phyloP scores from a whole-genome alignment of 2,888 invertebrate species.

The Alloscopus bannaensis region DNA sequence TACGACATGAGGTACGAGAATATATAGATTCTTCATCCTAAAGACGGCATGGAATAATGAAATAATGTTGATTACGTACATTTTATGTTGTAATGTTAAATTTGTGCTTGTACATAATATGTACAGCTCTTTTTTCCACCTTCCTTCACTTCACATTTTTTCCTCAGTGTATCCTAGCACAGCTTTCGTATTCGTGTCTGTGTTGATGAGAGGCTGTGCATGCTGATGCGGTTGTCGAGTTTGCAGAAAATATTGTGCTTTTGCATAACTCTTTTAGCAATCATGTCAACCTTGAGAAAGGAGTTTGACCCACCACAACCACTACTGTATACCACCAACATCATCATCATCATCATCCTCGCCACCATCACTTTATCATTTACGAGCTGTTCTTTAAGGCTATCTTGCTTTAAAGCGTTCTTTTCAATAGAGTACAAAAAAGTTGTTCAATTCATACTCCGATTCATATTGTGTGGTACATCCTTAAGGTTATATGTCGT shows the following conservation, averaged over 20 bases:
- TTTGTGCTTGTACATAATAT: background rate
- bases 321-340: slow-evolving; percentile 12
- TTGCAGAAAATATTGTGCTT: slow-evolving; percentile 57
- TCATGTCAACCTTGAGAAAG: slow-evolving; percentile 73
- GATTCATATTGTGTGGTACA: background rate
- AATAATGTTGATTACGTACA: slow-evolving; percentile 15
- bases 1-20: no score
- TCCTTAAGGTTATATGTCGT: no score
- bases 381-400: slow-evolving; percentile 29
- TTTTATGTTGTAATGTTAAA: no score
- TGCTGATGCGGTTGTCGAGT: slow-evolving; percentile 34
- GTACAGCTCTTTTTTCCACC: background rate
- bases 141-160: background rate
- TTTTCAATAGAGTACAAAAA: slow-evolving; percentile 12
- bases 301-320: slow-evolving; percentile 73
- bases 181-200: no score
- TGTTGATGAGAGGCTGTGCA: background rate
- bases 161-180: no score
- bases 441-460: slow-evolving; percentile 31
- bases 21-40: background rate
- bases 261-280: slow-evolving; percentile 63
- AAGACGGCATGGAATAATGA: slow-evolving; percentile 20
- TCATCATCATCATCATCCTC: slow-evolving; percentile 28
- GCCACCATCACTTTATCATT: slow-evolving; percentile 18
- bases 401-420: background rate